phyloP scores from a whole-genome alignment of 37 sponge, comb jelly and placozoan genomes.

The Theonella swinhoei region DNA sequence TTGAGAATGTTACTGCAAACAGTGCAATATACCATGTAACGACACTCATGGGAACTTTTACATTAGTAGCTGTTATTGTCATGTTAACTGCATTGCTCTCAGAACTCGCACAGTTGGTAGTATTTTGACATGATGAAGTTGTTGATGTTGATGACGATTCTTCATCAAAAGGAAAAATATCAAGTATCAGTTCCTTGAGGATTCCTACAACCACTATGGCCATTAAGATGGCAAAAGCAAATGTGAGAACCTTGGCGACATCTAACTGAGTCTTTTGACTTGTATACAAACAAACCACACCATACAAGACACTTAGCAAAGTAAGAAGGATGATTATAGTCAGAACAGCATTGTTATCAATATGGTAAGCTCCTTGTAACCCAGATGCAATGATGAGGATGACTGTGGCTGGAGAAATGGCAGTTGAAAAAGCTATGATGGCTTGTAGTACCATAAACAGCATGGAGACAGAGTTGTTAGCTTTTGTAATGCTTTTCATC shows the following conservation, averaged over 20 bases:
- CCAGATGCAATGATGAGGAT: slow-evolving; percentile 79
- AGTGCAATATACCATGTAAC: slow-evolving; percentile 50
- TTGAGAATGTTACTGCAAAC: slow-evolving; percentile 42
- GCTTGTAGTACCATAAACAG: slow-evolving; percentile 80
- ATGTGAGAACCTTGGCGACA: slow-evolving; percentile 64
- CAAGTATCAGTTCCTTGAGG: slow-evolving; percentile 13
- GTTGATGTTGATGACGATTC: background rate
- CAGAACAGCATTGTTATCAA: background rate
- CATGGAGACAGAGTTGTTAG: slow-evolving; percentile 63
- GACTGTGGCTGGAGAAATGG: slow-evolving; percentile 82
- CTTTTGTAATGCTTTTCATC: slow-evolving; percentile 36
- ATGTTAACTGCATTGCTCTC: background rate
- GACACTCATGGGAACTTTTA: slow-evolving; percentile 11
- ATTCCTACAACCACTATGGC: slow-evolving; percentile 63
- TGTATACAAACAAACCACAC: slow-evolving; percentile 52
- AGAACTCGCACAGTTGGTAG: background rate
- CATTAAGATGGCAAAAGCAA: slow-evolving; percentile 77
- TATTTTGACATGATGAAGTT: too few relatives aligned
- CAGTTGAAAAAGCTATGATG: slow-evolving; percentile 69
- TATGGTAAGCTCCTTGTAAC: slow-evolving; percentile 26
- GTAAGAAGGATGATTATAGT: slow-evolving; percentile 16
- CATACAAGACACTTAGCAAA: slow-evolving; percentile 46
- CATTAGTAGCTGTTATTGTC: background rate
- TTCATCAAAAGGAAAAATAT: slow-evolving; percentile 24
- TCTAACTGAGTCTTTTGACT: slow-evolving; percentile 57